Evolutionary conservation across 2,113 vertebrate species (phyloP).

Genomic region (Dicaeum eximium): DNA sequence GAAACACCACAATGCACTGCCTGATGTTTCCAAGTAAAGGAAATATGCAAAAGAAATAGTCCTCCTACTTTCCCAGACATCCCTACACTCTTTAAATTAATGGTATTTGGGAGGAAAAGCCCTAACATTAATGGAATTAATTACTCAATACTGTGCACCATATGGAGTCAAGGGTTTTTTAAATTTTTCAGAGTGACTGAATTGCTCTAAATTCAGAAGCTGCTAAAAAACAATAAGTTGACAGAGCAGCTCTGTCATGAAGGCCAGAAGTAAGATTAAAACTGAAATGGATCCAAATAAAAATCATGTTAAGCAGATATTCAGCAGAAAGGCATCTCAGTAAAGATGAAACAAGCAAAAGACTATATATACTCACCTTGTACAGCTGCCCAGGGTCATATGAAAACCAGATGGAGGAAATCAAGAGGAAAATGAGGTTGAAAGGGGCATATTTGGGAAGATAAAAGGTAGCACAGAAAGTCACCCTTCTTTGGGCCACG

Average conservation of each 20-base stretch:
- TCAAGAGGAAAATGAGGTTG: constrained; percentile 36
- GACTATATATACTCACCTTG: constrained; percentile 29
- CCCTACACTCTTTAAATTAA: background rate
- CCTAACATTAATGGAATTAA: background rate
- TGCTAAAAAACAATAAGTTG: background rate
- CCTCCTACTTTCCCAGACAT: background rate
- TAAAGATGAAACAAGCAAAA: constrained; percentile 21
- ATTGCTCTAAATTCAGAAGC: background rate
- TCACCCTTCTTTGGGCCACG: background rate
- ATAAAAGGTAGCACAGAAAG: constrained; percentile 32
- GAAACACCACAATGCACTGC: background rate
- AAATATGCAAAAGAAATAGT: background rate
- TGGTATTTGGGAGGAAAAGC: background rate
- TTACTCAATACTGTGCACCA: background rate
- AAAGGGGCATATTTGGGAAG: background rate
- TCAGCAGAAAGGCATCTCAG: background rate
- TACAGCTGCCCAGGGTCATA: constrained; percentile 47
- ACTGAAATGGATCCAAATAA: constrained; percentile 7
- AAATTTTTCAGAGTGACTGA: background rate
- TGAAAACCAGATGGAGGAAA: constrained; percentile 35
- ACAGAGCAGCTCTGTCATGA: background rate
- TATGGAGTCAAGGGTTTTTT: background rate
- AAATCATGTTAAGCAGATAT: background rate
- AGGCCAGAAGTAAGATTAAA: constrained; percentile 12
- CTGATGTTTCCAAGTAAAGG: background rate